Conservation (phyloP, 2,113 vertebrate genomes). For the Tenebrosternarchus preto region DNA sequence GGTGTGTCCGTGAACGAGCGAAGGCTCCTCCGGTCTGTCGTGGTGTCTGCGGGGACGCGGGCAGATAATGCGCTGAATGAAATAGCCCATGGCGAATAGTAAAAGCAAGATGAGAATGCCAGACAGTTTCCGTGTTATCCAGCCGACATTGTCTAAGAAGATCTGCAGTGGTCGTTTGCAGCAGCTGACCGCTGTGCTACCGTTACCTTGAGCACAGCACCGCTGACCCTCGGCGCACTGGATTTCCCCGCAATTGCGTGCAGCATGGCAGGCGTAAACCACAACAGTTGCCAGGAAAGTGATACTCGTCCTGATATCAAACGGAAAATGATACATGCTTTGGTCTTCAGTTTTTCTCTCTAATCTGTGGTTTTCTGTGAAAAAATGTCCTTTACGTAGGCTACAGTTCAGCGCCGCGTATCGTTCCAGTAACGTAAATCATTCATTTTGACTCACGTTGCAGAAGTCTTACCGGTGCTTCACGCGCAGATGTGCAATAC, state of each 20-base stretch:
- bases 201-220: slow-evolving; percentile 83
- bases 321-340: slow-evolving; percentile 62
- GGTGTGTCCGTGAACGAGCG: slow-evolving; percentile 75
- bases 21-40: slow-evolving; percentile 72
- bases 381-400: neutral
- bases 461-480: too few relatives aligned
- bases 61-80: slow-evolving; percentile 89
- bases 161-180: slow-evolving; percentile 81
- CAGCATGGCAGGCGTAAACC: slow-evolving; percentile 67
- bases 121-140: slow-evolving; percentile 87
- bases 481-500: too few relatives aligned
- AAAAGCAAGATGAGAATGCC: slow-evolving; percentile 87
- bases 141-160: slow-evolving; percentile 86
- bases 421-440: too few relatives aligned
- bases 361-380: neutral
- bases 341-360: slow-evolving; percentile 17
- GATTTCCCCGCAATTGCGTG: slow-evolving; percentile 78
- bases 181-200: slow-evolving; percentile 72
- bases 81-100: slow-evolving; percentile 91
- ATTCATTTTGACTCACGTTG: too few relatives aligned
- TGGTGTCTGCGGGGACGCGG: slow-evolving; percentile 80
- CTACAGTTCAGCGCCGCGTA: neutral
- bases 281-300: slow-evolving; percentile 66
- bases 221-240: slow-evolving; percentile 80
- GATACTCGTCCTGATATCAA: slow-evolving; percentile 61